Percentiles rank a stretch among this genome's conserved stretches.
phyloP scores from a whole-genome alignment of 2,888 invertebrate genomes.

The Anthrax anthrax region DNA sequence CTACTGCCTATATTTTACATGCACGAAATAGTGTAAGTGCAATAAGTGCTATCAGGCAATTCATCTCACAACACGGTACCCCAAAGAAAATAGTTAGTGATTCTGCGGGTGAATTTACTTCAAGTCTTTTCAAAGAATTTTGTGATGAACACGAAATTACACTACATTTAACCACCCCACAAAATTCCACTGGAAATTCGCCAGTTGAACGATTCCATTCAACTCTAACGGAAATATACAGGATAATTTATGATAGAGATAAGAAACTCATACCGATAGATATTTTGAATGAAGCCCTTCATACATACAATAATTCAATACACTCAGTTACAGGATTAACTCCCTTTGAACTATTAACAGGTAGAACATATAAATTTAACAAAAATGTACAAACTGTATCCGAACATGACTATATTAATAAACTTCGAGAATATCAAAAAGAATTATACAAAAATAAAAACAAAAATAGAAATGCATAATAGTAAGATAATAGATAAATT shows the following conservation, averaged over 20 bases:
- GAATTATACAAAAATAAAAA: background rate
- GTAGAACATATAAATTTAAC: background rate
- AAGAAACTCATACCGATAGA: constrained; percentile 2
- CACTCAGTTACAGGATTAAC: constrained; percentile 2
- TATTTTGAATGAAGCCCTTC: background rate
- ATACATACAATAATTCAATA: background rate
- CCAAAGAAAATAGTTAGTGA: constrained; percentile 5
- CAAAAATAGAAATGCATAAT: background rate
- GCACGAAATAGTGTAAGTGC: constrained; percentile 6
- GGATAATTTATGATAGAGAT: too few species aligned
- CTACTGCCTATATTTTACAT: constrained; percentile 3
- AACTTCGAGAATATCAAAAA: too few species aligned
- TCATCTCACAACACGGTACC: constrained; percentile 5
- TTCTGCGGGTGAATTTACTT: constrained; percentile 8
- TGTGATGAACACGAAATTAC: too few species aligned
- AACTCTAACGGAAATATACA: too few species aligned
- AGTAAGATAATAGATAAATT: background rate
- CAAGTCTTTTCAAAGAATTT: too few species aligned
- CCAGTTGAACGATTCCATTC: too few species aligned
- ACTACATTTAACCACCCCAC: too few species aligned
- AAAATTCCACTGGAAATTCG: too few species aligned
- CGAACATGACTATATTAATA: background rate
- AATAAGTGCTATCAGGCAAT: too few species aligned
- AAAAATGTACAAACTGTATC: background rate
- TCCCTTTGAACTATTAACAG: background rate